Evolutionary conservation across 2,888 invertebrate genomes (phyloP).

Genomic region (Nomada lathburiana): DNA sequence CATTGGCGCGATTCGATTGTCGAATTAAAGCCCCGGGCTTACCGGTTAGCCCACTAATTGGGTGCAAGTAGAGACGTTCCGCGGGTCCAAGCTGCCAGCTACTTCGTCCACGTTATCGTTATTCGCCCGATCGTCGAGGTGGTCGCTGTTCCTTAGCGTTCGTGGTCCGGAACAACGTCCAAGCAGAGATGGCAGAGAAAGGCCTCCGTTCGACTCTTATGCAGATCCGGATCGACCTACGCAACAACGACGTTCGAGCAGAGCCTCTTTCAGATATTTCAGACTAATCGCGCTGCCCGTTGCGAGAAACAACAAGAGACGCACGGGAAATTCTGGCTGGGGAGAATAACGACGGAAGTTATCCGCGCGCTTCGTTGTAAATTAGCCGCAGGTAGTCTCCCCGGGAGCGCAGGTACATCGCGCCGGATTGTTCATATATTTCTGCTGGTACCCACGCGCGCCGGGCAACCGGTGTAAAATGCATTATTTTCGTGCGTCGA

Average conservation of each 20-base stretch:
- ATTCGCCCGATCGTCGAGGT: constrained; percentile 50
- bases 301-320: constrained; percentile 37
- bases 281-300: constrained; percentile 59
- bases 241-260: constrained; percentile 45
- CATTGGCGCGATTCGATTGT: constrained; percentile 34
- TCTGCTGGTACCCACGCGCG: constrained; percentile 54
- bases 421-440: constrained; percentile 56
- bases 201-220: constrained; percentile 34
- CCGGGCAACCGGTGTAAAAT: constrained; percentile 45
- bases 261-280: constrained; percentile 33
- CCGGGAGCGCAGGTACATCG: constrained; percentile 66
- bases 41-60: constrained; percentile 45
- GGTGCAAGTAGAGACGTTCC: constrained; percentile 45
- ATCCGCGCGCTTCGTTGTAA: constrained; percentile 71
- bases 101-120: constrained; percentile 49
- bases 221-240: constrained; percentile 70
- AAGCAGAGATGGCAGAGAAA: constrained; percentile 21
- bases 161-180: constrained; percentile 15
- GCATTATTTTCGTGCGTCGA: constrained; percentile 49
- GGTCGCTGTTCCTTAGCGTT: constrained; percentile 55
- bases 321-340: constrained; percentile 42
- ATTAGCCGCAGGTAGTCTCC: constrained; percentile 75
- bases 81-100: constrained; percentile 1
- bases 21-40: constrained; percentile 27
- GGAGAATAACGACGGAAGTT: constrained; percentile 72